Evolutionary conservation across 2,888 invertebrate genomes (phyloP).

Genomic region (Siphlonurus alternatus): DNA sequence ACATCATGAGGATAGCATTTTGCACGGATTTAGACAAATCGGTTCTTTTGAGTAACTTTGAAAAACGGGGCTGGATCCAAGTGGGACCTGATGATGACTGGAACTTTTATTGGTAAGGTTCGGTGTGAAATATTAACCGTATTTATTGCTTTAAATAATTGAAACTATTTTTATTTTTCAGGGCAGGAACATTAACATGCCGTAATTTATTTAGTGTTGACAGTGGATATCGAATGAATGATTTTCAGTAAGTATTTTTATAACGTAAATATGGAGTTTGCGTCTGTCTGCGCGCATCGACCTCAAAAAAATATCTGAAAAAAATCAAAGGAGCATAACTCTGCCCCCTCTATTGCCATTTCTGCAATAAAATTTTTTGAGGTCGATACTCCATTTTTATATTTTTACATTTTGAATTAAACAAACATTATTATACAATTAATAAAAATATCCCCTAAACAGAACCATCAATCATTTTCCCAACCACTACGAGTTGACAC

Average conservation of each 20-base stretch:
- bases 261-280: too few species aligned
- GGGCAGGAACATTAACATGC: slow-evolving; percentile 82
- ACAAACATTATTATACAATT: neutral
- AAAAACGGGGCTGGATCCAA: slow-evolving; percentile 77
- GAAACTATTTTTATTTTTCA: slow-evolving; percentile 18
- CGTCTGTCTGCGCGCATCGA: too few species aligned
- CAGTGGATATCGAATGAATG: slow-evolving; percentile 78
- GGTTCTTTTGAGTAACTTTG: slow-evolving; percentile 79
- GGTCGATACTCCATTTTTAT: too few species aligned
- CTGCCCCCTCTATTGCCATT: too few species aligned
- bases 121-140: too few species aligned
- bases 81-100: slow-evolving; percentile 83
- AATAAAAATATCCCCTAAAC: too few species aligned
- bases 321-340: too few species aligned
- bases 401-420: neutral
- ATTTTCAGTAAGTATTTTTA: slow-evolving; percentile 65
- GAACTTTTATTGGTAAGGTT: slow-evolving; percentile 77
- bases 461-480: slow-evolving; percentile 92
- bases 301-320: too few species aligned
- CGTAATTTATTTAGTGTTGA: slow-evolving; percentile 82
- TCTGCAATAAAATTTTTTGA: too few species aligned
- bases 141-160: neutral
- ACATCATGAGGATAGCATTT: slow-evolving; percentile 36
- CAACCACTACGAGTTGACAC: slow-evolving; percentile 84
- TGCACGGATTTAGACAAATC: slow-evolving; percentile 89